Evolutionary conservation across 2,888 invertebrate species (phyloP), one percentile per base, ranked within the genome.

Genomic region (Troides aeacus): DNA sequence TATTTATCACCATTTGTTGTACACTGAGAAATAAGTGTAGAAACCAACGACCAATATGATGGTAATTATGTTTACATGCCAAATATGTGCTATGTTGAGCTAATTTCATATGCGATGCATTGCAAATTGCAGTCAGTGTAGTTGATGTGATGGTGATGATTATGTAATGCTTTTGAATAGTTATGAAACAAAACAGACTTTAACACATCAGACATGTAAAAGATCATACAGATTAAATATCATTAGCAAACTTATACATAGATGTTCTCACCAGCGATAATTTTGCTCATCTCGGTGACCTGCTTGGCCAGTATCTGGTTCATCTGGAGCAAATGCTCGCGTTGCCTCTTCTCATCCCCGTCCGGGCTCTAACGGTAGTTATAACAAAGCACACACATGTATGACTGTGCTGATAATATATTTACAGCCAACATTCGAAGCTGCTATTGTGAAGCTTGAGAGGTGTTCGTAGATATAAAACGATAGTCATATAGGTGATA

Each of bases 281-380:
- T 96, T 94, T 97, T 97, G 93, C 97, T 98, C 94, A 97, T 97
- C 91, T 97, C 97, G 94, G 97, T 98, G 79, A 98, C 98, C 93
- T 97, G 97, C 86, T 97, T 96, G 72, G 98, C 98, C 78, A 98
- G 93, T 79, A 97, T 96, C 91, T 98, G 98, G 93, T 97, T 97
- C 80, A 98, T 93, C 84, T 97, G 97, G 73, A 98, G 94, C 79
- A 98, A 93, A 86, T 97, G 97, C 79, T 98, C 97, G 67, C 98
- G 94, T 83, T 97, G 97, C 77, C 96, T 94, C 90, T 97, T 97
- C 85, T 98, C 97, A 80, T 96, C 97, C 65, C 94, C 95, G 73
- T 96, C 94, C 83, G 96, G 96, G 83, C 95, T 95, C 88, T 96
- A 95, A 77, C 81, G 80, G 78, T 80, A 78, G 81, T 78, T 76